Conservation (phyloP, 2,888 invertebrate species). For the Zhuqinia jingwanae region DNA sequence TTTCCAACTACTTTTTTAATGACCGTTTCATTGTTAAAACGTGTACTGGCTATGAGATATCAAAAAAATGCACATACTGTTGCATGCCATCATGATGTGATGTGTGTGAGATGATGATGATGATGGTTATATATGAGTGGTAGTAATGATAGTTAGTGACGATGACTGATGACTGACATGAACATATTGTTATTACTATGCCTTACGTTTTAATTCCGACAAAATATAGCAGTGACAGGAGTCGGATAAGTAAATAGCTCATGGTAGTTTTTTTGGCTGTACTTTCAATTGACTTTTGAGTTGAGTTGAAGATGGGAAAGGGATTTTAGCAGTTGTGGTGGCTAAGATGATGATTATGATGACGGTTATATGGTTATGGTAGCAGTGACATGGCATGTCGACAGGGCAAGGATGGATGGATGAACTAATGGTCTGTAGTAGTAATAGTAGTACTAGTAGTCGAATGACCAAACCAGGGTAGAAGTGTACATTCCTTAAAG, state of each 20-base stretch:
- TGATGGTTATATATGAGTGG: background rate
- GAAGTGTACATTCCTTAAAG: background rate
- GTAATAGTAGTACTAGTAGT: too few species aligned
- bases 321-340: background rate
- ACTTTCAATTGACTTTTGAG: background rate
- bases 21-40: conserved; percentile 70
- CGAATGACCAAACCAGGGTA: background rate
- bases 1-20: conserved; percentile 67
- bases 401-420: conserved; percentile 22
- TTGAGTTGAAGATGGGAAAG: conserved; percentile 40
- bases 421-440: background rate
- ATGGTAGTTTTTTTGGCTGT: conserved; percentile 10
- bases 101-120: background rate
- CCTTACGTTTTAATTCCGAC: conserved; percentile 54
- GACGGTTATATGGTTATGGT: background rate
- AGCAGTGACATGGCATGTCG: background rate
- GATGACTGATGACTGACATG: conserved; percentile 14
- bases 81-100: too few species aligned
- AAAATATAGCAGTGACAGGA: conserved; percentile 50
- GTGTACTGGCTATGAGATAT: conserved; percentile 56
- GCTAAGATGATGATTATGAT: too few species aligned
- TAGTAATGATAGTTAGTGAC: background rate
- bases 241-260: conserved; percentile 40
- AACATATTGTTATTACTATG: conserved; percentile 11
- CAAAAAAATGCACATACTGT: conserved; percentile 34